Evolutionary conservation across 2,888 invertebrate species (phyloP).

Genomic region (Drosophila stalkeri): DNA sequence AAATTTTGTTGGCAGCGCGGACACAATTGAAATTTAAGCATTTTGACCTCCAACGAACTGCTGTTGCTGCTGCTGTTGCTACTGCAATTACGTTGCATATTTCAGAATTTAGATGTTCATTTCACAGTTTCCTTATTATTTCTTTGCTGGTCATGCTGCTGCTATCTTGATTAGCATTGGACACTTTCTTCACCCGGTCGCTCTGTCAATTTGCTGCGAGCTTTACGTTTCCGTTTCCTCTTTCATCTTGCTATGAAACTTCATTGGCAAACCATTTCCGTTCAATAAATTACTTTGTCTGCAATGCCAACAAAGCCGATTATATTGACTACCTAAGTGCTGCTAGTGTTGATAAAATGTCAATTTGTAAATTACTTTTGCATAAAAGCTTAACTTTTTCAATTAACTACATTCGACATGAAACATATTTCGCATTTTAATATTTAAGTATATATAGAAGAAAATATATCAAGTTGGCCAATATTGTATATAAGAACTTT

Average conservation of each 20-base stretch:
- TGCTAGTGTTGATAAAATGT: conserved; percentile 1
- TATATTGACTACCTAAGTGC: background rate
- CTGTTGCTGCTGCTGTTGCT: conserved; percentile 5
- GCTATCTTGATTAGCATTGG: conserved; percentile 22
- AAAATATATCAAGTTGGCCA: background rate
- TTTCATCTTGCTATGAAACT: conserved; percentile 19
- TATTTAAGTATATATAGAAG: background rate
- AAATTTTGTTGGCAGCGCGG: conserved; percentile 35
- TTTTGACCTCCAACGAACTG: conserved; percentile 3
- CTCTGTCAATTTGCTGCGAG: conserved; percentile 13
- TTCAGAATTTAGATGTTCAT: conserved; percentile 21
- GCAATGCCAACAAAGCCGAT: conserved; percentile 9
- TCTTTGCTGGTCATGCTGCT: conserved; percentile 17
- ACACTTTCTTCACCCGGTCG: conserved; percentile 6
- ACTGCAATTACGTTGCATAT: conserved; percentile 19
- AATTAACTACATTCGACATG: conserved; percentile 1
- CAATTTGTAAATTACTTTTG: conserved; percentile 4
- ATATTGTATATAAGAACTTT: background rate
- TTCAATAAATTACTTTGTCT: conserved; percentile 7
- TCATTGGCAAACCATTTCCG: conserved; percentile 39
- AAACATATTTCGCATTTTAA: background rate
- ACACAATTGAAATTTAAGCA: conserved; percentile 47
- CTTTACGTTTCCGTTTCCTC: conserved; percentile 24
- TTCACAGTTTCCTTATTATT: conserved; percentile 21
- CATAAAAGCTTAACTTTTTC: conserved; percentile 3